Evolutionary conservation across 2,888 invertebrate genomes (phyloP), one percentile per base, ranked within the genome.

Genomic region (Drosophila anomalata): DNA sequence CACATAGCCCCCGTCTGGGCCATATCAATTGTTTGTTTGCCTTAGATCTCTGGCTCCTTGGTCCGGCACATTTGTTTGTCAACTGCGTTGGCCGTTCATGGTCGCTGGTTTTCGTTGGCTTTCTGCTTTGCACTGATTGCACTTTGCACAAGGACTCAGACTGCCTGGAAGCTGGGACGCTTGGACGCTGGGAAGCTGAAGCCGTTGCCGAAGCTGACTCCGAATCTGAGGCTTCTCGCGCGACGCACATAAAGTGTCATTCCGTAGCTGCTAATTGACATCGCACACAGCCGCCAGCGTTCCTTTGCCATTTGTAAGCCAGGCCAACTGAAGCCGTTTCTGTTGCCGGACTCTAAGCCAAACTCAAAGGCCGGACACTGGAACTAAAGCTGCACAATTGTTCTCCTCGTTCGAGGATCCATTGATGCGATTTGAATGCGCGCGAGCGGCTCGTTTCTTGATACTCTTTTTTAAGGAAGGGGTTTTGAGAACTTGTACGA

Each of bases 251-350:
- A 89, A 88, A 90, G 90, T 91, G 91, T 91, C 91, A 89, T 90
- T 90, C 90, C 88, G 86, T 87, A 87, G 89, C 90, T 89, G 91
- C 91, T 91, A 91, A 91, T 91, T 91, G 91, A 91, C 91, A 91
- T 90, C 83, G 88, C 89, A 88, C 89, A 85, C 84, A 88, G 72
- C 59, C 73, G 51, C 62, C 57, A 67, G 53, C 70, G 26, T 52
- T 60, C 48, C 48, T 51, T 20, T 29, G 24, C 61, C 47, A 22
- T 33, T 63, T 26, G 44, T 44, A 50, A 46, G 26, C n/a, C 29
- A 42, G 42, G 68, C 56, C 29, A 31, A 62, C 33, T 51, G 31
- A 42, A 48, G 59, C 57, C 75, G 73, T 60, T 42, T 39, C 61
- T 53, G 48, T 46, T 29, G 65, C 50, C 51, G 36, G 51, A 48